These are phyloP conservation scores for Cydia strobilella DNA, from an alignment of 1,140 invertebrate genomes.

Conservation along the genomic window DNA sequence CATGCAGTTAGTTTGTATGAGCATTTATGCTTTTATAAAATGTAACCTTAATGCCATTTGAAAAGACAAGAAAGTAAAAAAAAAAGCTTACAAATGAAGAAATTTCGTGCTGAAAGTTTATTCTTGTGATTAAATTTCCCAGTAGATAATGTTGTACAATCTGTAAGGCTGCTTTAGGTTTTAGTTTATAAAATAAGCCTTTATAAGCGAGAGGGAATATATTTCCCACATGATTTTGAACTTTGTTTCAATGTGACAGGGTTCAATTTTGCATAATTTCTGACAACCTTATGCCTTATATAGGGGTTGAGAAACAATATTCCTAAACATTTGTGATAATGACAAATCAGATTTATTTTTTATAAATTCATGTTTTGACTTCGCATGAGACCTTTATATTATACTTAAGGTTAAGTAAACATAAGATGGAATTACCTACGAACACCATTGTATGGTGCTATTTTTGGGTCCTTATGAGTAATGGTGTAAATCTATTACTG, in stretches of 20 bases:
- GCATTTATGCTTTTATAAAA: too few species aligned
- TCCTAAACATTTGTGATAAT: constrained; percentile 28
- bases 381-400: constrained; percentile 13
- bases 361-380: constrained; percentile 27
- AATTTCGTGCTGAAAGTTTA: neutral
- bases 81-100: neutral
- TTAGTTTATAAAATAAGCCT: neutral
- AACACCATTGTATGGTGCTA: constrained; percentile 21
- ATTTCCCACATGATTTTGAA: too few species aligned
- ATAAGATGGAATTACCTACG: constrained; percentile 6
- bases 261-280: too few species aligned
- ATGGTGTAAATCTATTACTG: neutral
- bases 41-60: too few species aligned
- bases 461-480: neutral
- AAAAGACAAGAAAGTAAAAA: too few species aligned
- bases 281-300: too few species aligned
- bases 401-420: constrained; percentile 3
- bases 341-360: constrained; percentile 20
- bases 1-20: too few species aligned
- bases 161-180: neutral
- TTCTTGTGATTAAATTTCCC: neutral
- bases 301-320: constrained; percentile 22
- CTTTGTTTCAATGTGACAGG: too few species aligned
- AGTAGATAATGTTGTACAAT: neutral
- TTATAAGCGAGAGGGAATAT: too few species aligned